phyloP scores from a whole-genome alignment of 1,140 invertebrate species.

The Halyomorpha halys region DNA sequence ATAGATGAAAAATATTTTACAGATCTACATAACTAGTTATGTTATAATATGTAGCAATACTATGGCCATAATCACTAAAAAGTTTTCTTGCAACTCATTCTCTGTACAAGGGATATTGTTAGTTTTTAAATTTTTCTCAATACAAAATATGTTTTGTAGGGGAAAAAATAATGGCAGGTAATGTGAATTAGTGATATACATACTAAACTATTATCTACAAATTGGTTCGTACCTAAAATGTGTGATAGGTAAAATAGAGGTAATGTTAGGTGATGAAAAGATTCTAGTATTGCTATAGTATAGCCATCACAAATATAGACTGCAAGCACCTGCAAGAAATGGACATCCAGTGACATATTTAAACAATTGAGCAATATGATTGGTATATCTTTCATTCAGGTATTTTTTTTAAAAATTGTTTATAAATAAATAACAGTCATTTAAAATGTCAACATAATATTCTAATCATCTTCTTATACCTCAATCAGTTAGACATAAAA shows the following conservation, averaged over 20 bases:
- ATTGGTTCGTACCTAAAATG: conserved; percentile 22
- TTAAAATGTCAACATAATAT: too few species aligned
- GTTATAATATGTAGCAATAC: conserved; percentile 4
- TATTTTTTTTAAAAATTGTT: conserved; percentile 1
- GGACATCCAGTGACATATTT: conserved; percentile 21
- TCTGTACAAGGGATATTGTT: not conserved
- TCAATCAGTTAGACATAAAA: too few species aligned
- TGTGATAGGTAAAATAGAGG: conserved; percentile 20
- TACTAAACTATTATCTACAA: conserved; percentile 14
- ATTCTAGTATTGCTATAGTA: conserved; percentile 21
- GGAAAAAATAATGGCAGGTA: conserved; percentile 16
- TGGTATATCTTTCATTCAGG: conserved; percentile 19
- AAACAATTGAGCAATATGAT: conserved; percentile 21
- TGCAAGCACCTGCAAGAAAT: conserved; percentile 20
- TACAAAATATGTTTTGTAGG: conserved; percentile 13
- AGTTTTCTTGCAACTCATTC: conserved; percentile 11
- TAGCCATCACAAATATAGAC: conserved; percentile 20
- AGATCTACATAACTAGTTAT: conserved; percentile 16
- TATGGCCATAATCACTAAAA: conserved; percentile 16
- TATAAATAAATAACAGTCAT: not conserved
- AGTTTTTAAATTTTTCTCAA: not conserved
- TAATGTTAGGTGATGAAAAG: conserved; percentile 20
- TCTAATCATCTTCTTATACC: too few species aligned
- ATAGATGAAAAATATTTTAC: conserved; percentile 15
- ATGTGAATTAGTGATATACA: conserved; percentile 2